Base-by-base conservation (phyloP, 2,797 vertebrate genomes). In the Phrynocephalus forsythii region DNA sequence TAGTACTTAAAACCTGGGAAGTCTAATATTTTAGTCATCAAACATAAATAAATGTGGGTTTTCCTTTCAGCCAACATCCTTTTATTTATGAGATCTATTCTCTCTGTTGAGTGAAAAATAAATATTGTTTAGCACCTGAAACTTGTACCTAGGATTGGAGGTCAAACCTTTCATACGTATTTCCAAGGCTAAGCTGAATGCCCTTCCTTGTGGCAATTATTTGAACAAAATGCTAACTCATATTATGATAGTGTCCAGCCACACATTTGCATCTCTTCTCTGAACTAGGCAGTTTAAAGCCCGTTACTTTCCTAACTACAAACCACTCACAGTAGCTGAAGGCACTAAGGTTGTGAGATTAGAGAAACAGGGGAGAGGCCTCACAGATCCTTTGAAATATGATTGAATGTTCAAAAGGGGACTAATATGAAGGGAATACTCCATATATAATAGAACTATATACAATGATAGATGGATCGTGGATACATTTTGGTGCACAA, bases 161-260 rank as follows among this genome's bases (percentile, higher is more conserved):
- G 67, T 84, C 73, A 88, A 88, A 79, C 60, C 50, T 71, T 87
- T 71, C 79, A 84, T 88, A 75, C 33, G 48, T 71, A 79, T 83
- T 71, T 79, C 28, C 72, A 66, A 88, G 11, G 82, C 6, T 72
- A 76, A 44, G 26, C 24, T 73, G 76, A 15, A 66, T 30, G 69
- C 52, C 67, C 44, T 52, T 52, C 18, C 24, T 56, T 76, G 13
- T 44, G 56, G 24, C 52, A 24, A 82, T 28, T n/a, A 63, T 72
- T 79, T 77, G 22, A 77, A 77, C 56, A 77, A 82, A 69, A 78
- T 83, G 56, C 5, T 48, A 63, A 63, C 79, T 63, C 5, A 0
- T 72, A 73, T 66, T 60, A 66, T 72, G 60, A 30, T 24, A 22
- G 5, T 5, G 38, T 33, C 30, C 79, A 87, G 18, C 11, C 28